A percentile compares a stretch with the other conserved stretches of the same genome.
phyloP scores from a whole-genome alignment of 2,888 invertebrate genomes.

The Oeneis ivallda region DNA sequence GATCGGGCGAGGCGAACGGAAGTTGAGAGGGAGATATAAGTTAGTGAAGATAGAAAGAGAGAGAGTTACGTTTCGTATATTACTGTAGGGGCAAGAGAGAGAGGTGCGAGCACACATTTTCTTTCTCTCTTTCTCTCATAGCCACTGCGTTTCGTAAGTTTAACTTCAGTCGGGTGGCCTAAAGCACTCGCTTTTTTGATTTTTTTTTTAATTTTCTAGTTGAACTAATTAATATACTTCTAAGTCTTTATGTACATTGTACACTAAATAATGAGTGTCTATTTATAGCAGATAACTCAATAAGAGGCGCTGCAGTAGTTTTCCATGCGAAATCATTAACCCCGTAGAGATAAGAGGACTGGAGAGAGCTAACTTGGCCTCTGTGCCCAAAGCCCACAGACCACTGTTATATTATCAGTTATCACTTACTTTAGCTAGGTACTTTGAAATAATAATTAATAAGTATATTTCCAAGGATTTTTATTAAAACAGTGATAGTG shows the following conservation, averaged over 20 bases:
- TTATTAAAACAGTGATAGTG: constrained; percentile 14
- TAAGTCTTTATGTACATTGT: neutral
- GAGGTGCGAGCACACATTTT: too few relatives aligned
- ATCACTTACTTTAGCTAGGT: neutral
- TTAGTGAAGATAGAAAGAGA: too few relatives aligned
- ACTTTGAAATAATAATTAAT: constrained; percentile 13
- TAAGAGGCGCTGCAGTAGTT: constrained; percentile 58
- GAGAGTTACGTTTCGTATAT: too few relatives aligned
- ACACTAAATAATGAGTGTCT: constrained; percentile 5
- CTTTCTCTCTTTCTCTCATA: too few relatives aligned
- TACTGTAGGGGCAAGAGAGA: too few relatives aligned
- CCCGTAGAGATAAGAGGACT: constrained; percentile 56
- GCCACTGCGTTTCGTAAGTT: too few relatives aligned
- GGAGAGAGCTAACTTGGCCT: constrained; percentile 27
- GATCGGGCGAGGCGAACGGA: too few relatives aligned
- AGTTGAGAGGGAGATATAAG: too few relatives aligned
- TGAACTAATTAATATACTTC: neutral
- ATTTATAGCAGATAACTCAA: constrained; percentile 45
- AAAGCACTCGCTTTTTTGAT: too few relatives aligned
- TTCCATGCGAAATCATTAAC: constrained; percentile 64
- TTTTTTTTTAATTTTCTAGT: too few relatives aligned
- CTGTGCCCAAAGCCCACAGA: constrained; percentile 9
- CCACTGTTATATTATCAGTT: too few relatives aligned
- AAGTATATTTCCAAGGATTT: constrained; percentile 9
- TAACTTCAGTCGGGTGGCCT: too few relatives aligned